Evolutionary conservation across 2,797 vertebrate species (phyloP).

Genomic region (Taenioides sp.): DNA sequence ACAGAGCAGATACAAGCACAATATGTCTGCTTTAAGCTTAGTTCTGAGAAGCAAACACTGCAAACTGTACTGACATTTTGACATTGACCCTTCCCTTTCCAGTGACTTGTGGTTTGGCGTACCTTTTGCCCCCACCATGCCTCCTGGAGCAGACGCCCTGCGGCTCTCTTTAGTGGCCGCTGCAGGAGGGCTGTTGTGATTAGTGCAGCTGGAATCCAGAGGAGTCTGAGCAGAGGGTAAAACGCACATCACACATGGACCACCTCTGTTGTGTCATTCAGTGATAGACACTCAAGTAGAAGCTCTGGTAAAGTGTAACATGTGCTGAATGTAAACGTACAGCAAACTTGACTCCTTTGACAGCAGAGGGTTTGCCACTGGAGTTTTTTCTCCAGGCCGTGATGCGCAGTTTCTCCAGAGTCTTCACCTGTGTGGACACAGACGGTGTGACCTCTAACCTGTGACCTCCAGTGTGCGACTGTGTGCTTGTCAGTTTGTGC

Average conservation of each 20-base stretch:
- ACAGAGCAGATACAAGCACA: too few species aligned
- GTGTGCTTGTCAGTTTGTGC: too few species aligned
- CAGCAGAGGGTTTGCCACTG: slow-evolving; percentile 30
- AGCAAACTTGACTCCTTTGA: slow-evolving; percentile 69
- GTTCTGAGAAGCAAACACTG: neutral
- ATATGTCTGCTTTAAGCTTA: too few species aligned
- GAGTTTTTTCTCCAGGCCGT: slow-evolving; percentile 81
- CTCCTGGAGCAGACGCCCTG: slow-evolving; percentile 51
- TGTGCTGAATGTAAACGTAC: slow-evolving; percentile 65
- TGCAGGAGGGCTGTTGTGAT: slow-evolving; percentile 49
- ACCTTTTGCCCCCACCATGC: slow-evolving; percentile 44
- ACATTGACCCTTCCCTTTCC: too few species aligned
- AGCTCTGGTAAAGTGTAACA: too few species aligned
- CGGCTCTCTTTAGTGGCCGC: slow-evolving; percentile 50
- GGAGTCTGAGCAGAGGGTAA: slow-evolving; percentile 71
- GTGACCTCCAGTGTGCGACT: neutral
- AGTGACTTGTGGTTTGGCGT: neutral
- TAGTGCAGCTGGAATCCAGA: slow-evolving; percentile 62
- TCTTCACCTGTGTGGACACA: slow-evolving; percentile 64
- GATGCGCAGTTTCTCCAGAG: slow-evolving; percentile 88
- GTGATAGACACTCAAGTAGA: too few species aligned
- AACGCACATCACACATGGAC: neutral
- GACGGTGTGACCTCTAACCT: slow-evolving; percentile 70
- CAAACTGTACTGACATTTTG: too few species aligned
- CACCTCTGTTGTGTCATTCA: too few species aligned